A percentile compares a stretch with the other conserved stretches of the same genome.
phyloP scores from a whole-genome alignment of 1,140 invertebrate genomes.

The Diachasma alloeum region DNA sequence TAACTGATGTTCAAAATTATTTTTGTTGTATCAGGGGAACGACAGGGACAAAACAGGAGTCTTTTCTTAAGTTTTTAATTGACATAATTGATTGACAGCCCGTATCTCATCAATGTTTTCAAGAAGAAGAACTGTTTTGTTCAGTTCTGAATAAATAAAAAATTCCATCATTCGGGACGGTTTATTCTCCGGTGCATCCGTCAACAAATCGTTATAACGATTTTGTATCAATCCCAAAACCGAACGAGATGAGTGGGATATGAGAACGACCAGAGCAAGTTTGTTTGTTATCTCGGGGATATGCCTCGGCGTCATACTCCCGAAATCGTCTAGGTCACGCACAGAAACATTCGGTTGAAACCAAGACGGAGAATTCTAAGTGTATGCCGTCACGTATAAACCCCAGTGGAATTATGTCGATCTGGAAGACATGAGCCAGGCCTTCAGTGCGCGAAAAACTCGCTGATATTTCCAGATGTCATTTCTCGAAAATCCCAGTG shows the following conservation, averaged over 20 bases:
- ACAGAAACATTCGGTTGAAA: not conserved
- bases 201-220: too few relatives aligned
- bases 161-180: too few relatives aligned
- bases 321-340: not conserved
- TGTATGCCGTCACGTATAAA: conserved; percentile 6
- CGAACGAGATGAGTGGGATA: conserved; percentile 6
- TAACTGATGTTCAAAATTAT: too few relatives aligned
- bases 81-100: too few relatives aligned
- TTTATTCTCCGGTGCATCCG: too few relatives aligned
- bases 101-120: too few relatives aligned
- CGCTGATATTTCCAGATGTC: not conserved
- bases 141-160: too few relatives aligned
- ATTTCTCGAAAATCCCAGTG: not conserved
- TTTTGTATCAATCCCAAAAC: conserved; percentile 1
- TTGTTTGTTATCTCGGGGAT: conserved; percentile 22
- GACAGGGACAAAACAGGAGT: too few relatives aligned
- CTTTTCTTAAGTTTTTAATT: too few relatives aligned
- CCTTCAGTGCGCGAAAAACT: not conserved
- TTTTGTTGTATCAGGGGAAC: too few relatives aligned
- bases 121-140: too few relatives aligned
- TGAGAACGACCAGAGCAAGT: not conserved
- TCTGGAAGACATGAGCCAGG: conserved; percentile 14
- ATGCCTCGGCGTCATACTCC: conserved; percentile 14
- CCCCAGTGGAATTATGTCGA: conserved; percentile 16
- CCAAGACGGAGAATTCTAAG: not conserved